These are phyloP conservation scores for Tribolium castaneum DNA, from an alignment of 1,140 invertebrate genomes.

Conservation along the genomic window DNA sequence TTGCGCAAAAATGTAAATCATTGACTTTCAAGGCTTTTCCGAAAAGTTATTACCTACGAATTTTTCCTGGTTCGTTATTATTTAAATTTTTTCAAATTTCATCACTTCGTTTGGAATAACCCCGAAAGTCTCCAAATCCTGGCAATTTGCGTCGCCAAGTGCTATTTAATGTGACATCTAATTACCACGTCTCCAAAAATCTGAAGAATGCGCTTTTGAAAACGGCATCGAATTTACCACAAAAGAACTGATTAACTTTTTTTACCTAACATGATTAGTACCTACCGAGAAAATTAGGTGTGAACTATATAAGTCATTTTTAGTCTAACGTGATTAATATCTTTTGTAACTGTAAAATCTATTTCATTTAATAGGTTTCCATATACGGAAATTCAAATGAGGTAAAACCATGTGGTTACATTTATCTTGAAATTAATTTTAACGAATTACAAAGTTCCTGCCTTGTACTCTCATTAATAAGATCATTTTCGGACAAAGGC, in stretches of 20 bases:
- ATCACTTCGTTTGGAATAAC: too few relatives aligned
- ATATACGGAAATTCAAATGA: slow-evolving; percentile 36
- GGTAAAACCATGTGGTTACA: slow-evolving; percentile 27
- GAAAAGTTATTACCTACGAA: background rate
- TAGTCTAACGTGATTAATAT: slow-evolving; percentile 32
- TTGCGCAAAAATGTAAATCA: background rate
- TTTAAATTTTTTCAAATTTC: too few relatives aligned
- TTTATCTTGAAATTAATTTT: slow-evolving; percentile 32
- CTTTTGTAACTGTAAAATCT: slow-evolving; percentile 34
- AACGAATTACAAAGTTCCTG: slow-evolving; percentile 32
- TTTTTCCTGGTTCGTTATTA: background rate
- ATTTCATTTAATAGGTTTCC: slow-evolving; percentile 29
- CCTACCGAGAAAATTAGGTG: slow-evolving; percentile 33
- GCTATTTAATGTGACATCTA: background rate
- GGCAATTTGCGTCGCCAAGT: too few relatives aligned
- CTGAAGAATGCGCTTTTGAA: background rate
- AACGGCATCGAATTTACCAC: background rate
- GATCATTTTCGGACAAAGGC: slow-evolving; percentile 17
- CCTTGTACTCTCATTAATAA: slow-evolving; percentile 8
- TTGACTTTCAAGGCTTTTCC: background rate
- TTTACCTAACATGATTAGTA: slow-evolving; percentile 31
- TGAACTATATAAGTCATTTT: slow-evolving; percentile 33
- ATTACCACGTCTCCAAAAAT: background rate
- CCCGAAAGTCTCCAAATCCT: too few relatives aligned
- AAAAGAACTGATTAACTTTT: slow-evolving; percentile 30